Evolutionary conservation across 2,888 invertebrate genomes (phyloP), one percentile per base, ranked within the genome.

Genomic region (Polydrusus pterygomalis): DNA sequence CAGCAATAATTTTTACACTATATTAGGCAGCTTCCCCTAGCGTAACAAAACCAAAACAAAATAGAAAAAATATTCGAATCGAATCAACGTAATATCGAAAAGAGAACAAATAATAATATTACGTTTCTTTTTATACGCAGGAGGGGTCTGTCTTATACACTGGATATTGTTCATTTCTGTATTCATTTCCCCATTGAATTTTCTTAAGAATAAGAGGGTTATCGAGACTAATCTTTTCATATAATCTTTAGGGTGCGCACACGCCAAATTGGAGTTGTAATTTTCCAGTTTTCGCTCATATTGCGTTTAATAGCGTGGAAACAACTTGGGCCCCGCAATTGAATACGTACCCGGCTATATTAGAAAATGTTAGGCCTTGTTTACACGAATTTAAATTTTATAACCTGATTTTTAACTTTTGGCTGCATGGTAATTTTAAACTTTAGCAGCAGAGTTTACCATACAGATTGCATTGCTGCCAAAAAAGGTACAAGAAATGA

Each of bases 281-380:
- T 76, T 76, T 76, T 76, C 72, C 76, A 72, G 76, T 72, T 72
- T 76, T 72, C 76, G 76, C 72, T 72, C 72, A 72, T 76, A 76
- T 76, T 72, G 76, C 17, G 70, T 72, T 76, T 76, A 76, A 76
- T 76, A 60, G 60, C 45, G 30, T 69, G 76, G 76, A 76, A 72
- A 68, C 64, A 70, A 70, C 38, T 68, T 73, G 58, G 73, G 68
- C 51, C 38, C 51, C 40, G 56, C 71, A 43, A 71, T 64, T 64
- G 64, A 51, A 67, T 67, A 51, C 45, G 40, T 47, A 18, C 43
- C 43, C 45, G 7, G 43, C 47, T 45, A 69, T 69, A 69, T 58
- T 43, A 45, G 15, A 60, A 15, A 58, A 63, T 49, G 40, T 62
- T 63, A 70, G 58, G 70, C 40, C 2, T 8, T 20, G 51, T 63